A percentile compares a stretch with the other conserved stretches of the same genome.
These are phyloP conservation scores for Callimorpha dominula DNA, from an alignment of 2,888 invertebrate species.

Conservation along the genomic window DNA sequence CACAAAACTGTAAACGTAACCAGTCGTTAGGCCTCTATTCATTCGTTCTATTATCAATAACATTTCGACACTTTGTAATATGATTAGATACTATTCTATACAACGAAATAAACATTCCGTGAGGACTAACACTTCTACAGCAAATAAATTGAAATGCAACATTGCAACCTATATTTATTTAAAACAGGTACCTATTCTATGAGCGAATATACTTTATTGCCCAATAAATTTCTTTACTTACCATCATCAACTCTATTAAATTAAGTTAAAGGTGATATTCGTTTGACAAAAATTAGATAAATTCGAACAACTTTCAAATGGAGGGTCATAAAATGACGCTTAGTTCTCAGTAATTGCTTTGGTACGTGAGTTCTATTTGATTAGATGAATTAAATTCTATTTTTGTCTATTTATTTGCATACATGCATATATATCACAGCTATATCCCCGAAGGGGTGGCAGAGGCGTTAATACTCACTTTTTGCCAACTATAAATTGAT, in stretches of 20 bases:
- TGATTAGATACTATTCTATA: background rate
- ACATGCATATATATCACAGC: too few species aligned
- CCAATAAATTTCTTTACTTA: conserved; percentile 40
- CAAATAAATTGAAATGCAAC: conserved; percentile 57
- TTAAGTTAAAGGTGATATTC: conserved; percentile 30
- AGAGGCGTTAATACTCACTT: too few species aligned
- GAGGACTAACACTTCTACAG: conserved; percentile 27
- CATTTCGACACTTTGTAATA: background rate
- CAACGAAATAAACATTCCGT: conserved; percentile 22
- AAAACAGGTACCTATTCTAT: conserved; percentile 47
- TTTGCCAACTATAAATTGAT: too few species aligned
- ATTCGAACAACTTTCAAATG: conserved; percentile 51
- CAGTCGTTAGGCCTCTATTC: background rate
- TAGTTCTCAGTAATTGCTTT: conserved; percentile 60
- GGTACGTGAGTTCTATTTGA: conserved; percentile 60
- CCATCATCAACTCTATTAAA: conserved; percentile 20
- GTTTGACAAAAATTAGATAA: conserved; percentile 40
- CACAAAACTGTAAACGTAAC: too few species aligned
- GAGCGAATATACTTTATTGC: conserved; percentile 54
- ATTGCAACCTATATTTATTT: conserved; percentile 54
- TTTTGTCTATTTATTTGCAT: conserved; percentile 25
- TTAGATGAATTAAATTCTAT: conserved; percentile 50
- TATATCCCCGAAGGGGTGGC: too few species aligned
- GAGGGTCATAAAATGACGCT: conserved; percentile 62
- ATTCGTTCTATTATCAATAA: background rate